Base-by-base conservation (phyloP, 2,797 vertebrate species). In the Pempheris klunzingeri region DNA sequence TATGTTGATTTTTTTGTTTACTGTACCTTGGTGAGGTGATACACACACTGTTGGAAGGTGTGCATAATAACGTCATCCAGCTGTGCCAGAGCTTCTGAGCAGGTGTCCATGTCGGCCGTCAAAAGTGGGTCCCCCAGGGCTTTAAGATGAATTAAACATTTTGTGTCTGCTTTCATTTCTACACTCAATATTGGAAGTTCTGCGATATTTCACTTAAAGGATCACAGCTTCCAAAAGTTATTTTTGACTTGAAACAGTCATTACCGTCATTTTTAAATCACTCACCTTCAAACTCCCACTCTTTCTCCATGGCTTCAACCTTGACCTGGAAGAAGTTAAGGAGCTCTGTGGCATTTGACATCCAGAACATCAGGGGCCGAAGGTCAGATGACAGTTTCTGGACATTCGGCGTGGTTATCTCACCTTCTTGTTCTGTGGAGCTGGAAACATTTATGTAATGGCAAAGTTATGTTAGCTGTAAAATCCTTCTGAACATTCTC, bases 51-150 rank as follows among this genome's bases (percentile, higher is more conserved):
- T 90, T 98, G 97, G 90, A 98, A 98, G 26, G 97, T 98, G 84
- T 97, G 97, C 97, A 98, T 98, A 71, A 98, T 98, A 91, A 98
- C 96, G 67, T 98, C 97, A 90, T 98, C 97, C 78, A 98, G 95
- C 87, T 97, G 96, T 1, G 95, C 96, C 93, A 98, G 92, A 15
- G 97, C 97, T 79, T 98, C 97, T 2, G 97, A 97, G 83, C 97
- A 97, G 39, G 94, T 94, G 93, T 98, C 97, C 95, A 98, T 94
- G 90, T 98, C 97, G 74, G 94, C 95, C 59, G 95, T 96, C 81
- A 98, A 91, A 86, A 97, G 90, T 6, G 96, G 96, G 86, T 97
- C 97, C 53, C 95, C 94, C 5, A 91, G 95, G 80, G 90, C 95
- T 96, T 80, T 49, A 62, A 64, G 57, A 74, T 34, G 53, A 81